phyloP scores from a whole-genome alignment of 2,113 vertebrate species.

The Melanocharis versteri region DNA sequence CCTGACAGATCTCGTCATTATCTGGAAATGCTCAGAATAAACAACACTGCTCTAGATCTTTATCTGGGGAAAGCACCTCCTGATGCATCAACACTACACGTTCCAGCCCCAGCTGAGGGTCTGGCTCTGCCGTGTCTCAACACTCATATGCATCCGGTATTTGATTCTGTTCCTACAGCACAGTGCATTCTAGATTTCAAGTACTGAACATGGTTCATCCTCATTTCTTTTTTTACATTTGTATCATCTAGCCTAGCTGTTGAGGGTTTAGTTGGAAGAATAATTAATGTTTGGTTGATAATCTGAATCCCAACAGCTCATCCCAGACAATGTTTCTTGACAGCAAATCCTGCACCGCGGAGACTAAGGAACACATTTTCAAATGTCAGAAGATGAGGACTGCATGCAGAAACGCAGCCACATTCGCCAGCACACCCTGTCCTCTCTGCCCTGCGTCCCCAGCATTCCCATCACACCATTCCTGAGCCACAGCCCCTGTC shows the following conservation, averaged over 20 bases:
- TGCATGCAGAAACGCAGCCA: background rate
- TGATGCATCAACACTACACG: background rate
- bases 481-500: background rate
- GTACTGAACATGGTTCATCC: background rate
- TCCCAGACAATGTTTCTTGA: conserved; percentile 49
- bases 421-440: rapidly evolving
- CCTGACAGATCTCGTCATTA: background rate
- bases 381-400: background rate
- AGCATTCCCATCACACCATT: background rate
- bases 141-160: background rate
- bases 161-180: background rate
- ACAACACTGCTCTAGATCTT: background rate
- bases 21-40: background rate
- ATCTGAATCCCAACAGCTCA: conserved; percentile 54
- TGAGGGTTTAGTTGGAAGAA: conserved; percentile 42
- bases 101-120: background rate
- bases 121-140: background rate
- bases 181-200: conserved; percentile 6
- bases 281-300: conserved; percentile 56
- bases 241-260: conserved; percentile 8
- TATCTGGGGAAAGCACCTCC: background rate
- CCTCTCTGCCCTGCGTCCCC: background rate
- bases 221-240: conserved; percentile 12
- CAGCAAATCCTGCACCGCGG: background rate
- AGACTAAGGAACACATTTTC: conserved; percentile 11